phyloP scores from a whole-genome alignment of 2,797 vertebrate species.

The Enteromius fasciolatus region DNA sequence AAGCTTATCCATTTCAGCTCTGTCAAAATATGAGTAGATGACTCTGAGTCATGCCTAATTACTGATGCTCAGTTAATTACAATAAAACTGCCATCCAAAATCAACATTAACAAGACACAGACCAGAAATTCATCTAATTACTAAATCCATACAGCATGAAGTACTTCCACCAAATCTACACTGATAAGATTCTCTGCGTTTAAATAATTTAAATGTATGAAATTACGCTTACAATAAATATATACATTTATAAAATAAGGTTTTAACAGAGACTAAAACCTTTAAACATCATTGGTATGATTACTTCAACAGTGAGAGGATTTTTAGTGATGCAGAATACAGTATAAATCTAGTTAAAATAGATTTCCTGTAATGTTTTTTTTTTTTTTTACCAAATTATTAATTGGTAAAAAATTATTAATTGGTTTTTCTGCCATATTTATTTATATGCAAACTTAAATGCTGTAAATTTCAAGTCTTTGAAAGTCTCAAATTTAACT shows the following conservation, averaged over 20 bases:
- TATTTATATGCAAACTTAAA: not conserved
- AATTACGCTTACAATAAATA: not conserved
- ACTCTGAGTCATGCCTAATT: constrained; percentile 3
- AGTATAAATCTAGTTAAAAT: not conserved
- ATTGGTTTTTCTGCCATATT: not conserved
- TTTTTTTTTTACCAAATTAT: not conserved
- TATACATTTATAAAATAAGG: not conserved
- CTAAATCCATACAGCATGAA: not conserved
- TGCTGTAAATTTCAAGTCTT: not conserved
- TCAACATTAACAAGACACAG: constrained; percentile 20
- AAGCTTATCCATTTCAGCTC: constrained; percentile 9
- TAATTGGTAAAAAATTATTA: not conserved
- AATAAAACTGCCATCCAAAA: constrained; percentile 26
- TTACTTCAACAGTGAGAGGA: not conserved
- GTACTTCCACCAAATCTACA: not conserved
- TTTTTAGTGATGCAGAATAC: not conserved
- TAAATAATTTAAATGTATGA: not conserved
- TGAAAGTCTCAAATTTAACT: not conserved
- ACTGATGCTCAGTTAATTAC: constrained; percentile 21
- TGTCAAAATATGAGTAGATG: constrained; percentile 16
- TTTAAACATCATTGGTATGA: not conserved
- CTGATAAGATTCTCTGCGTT: not conserved
- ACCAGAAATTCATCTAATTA: constrained; percentile 10
- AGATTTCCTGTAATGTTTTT: not conserved
- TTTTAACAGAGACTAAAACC: not conserved